Conservation (phyloP, 37 sponge, comb jelly and placozoan genomes). For the Theonella swinhoei region DNA sequence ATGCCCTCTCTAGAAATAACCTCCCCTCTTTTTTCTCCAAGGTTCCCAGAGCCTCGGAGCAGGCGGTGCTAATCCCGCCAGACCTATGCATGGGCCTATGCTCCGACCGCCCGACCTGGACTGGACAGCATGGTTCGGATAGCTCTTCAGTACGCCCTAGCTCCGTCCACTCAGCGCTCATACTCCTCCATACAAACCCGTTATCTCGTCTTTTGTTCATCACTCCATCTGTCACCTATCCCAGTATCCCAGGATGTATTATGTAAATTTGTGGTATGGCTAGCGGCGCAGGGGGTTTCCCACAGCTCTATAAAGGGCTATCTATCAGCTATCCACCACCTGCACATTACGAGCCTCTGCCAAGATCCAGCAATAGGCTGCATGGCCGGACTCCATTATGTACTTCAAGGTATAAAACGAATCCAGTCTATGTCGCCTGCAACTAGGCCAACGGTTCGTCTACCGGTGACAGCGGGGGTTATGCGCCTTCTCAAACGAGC, state of each 20-base stretch:
- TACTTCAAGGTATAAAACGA: not conserved
- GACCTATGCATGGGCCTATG: not conserved
- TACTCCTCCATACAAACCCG: constrained; percentile 20
- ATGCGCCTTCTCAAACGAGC: not conserved
- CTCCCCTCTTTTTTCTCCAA: no score
- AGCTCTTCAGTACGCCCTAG: constrained; percentile 3
- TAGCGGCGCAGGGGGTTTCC: not conserved
- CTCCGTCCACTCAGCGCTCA: constrained; percentile 15
- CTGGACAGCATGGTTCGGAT: not conserved
- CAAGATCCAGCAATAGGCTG: not conserved
- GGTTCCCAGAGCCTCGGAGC: no score
- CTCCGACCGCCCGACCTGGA: not conserved
- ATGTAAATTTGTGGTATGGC: constrained; percentile 19
- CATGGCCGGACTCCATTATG: not conserved
- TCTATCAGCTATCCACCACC: constrained; percentile 27
- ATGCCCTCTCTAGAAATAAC: no score
- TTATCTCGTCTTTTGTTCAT: constrained; percentile 11
- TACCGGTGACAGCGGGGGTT: not conserved
- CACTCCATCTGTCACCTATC: not conserved
- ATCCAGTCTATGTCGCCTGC: not conserved
- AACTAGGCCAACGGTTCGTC: not conserved
- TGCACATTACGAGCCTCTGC: constrained; percentile 3
- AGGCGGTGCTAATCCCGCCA: no score
- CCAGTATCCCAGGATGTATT: constrained; percentile 32
- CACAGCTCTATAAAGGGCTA: constrained; percentile 37